Evolutionary conservation across 2,797 vertebrate genomes (phyloP).

Genomic region (Neopelma chrysocephalum): DNA sequence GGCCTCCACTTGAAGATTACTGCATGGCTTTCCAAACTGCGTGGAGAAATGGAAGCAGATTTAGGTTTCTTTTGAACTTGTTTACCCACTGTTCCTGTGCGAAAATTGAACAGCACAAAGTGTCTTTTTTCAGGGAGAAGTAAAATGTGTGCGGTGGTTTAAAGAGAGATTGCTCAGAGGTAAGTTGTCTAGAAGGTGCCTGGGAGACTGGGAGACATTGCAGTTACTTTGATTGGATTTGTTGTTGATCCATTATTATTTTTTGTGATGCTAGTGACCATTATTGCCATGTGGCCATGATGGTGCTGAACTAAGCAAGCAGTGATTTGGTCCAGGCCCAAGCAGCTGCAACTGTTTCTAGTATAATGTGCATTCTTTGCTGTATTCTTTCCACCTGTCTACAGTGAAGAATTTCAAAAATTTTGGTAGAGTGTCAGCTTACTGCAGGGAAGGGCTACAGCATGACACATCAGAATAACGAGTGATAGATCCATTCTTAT

Average conservation of each 20-base stretch:
- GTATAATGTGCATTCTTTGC: constrained; percentile 52
- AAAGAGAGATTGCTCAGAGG: background rate
- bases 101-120: background rate
- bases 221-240: background rate
- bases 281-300: background rate
- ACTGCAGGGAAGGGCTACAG: constrained; percentile 35
- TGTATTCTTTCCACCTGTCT: constrained; percentile 51
- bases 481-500: constrained; percentile 54
- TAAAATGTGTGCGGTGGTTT: background rate
- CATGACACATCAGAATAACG: constrained; percentile 32
- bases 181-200: background rate
- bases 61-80: background rate
- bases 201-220: background rate
- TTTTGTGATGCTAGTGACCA: background rate
- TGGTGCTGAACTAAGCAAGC: background rate
- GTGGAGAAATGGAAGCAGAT: background rate
- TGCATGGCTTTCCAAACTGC: background rate
- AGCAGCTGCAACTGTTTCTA: constrained; percentile 33
- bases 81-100: background rate
- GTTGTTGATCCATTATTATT: background rate
- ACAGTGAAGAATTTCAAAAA: constrained; percentile 66
- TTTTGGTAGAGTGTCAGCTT: constrained; percentile 34
- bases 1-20: background rate
- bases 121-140: background rate
- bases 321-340: background rate